Evolutionary conservation across 2,888 invertebrate genomes (phyloP).

Genomic region (Pristionchus maxplancki): DNA sequence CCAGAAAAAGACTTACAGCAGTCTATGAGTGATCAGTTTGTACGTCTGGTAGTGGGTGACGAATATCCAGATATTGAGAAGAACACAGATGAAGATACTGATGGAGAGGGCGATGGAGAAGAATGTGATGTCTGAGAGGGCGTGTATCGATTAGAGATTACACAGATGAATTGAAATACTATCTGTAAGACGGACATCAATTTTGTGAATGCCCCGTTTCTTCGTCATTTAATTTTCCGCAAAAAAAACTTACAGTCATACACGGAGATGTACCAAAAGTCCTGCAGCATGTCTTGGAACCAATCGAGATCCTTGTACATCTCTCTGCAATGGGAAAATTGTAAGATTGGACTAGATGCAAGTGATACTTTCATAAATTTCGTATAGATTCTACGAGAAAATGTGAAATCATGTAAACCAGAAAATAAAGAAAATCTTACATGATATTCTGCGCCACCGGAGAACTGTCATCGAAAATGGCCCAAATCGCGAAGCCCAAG

Average conservation of each 20-base stretch:
- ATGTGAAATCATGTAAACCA: no score
- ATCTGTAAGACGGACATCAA: no score
- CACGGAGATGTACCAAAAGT: not conserved
- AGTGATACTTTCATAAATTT: no score
- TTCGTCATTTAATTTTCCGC: not conserved
- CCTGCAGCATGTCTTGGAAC: not conserved
- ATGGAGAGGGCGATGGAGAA: not conserved
- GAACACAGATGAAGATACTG: not conserved
- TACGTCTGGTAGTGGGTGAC: slow-evolving; percentile 1
- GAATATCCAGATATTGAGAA: not conserved
- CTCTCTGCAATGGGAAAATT: no score
- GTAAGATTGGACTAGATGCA: not conserved
- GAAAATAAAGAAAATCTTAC: not conserved
- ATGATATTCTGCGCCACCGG: not conserved
- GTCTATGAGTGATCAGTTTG: not conserved
- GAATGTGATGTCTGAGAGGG: not conserved
- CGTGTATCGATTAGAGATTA: not conserved
- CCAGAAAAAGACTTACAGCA: not conserved
- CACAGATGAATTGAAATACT: no score
- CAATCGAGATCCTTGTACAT: not conserved
- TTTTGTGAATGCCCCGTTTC: not conserved
- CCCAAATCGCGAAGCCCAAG: not conserved
- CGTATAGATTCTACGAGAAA: no score
- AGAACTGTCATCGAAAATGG: not conserved
- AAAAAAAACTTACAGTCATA: not conserved